Conservation (phyloP, 2,797 vertebrate species). For the Callimico goeldii region DNA sequence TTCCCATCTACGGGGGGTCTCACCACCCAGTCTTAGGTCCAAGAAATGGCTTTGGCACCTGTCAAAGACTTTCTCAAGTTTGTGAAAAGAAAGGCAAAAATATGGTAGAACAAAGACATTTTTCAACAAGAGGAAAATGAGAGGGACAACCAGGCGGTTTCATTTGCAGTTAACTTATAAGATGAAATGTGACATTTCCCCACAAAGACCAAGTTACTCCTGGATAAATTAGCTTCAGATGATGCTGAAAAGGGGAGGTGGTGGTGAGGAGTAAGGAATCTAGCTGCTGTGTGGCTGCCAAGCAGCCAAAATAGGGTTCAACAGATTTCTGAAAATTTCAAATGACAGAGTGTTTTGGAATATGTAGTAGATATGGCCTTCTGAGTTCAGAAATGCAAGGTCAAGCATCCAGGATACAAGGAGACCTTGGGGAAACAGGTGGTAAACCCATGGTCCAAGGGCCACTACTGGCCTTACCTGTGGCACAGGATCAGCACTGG, state of each 20-base stretch:
- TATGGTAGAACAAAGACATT: neutral
- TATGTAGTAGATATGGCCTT: neutral
- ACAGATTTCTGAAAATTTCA: conserved; percentile 13
- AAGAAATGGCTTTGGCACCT: neutral
- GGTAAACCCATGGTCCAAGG: fast-evolving
- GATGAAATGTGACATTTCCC: neutral
- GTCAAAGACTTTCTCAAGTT: conserved; percentile 9
- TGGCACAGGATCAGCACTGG: neutral
- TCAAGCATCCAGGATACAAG: neutral
- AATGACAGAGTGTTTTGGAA: neutral
- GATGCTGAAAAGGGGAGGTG: neutral
- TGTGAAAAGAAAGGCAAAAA: neutral
- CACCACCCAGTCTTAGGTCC: neutral
- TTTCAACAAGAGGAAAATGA: neutral
- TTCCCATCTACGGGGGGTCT: neutral
- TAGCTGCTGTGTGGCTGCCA: neutral
- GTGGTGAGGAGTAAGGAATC: neutral
- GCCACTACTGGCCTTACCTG: neutral
- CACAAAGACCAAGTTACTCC: neutral
- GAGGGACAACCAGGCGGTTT: neutral
- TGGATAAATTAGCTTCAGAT: conserved; percentile 37
- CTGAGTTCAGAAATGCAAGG: neutral
- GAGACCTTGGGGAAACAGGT: neutral
- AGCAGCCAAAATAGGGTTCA: neutral
- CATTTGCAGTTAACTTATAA: neutral